Conservation (phyloP, 2,888 invertebrate species). For the Sthenelais limicola region DNA sequence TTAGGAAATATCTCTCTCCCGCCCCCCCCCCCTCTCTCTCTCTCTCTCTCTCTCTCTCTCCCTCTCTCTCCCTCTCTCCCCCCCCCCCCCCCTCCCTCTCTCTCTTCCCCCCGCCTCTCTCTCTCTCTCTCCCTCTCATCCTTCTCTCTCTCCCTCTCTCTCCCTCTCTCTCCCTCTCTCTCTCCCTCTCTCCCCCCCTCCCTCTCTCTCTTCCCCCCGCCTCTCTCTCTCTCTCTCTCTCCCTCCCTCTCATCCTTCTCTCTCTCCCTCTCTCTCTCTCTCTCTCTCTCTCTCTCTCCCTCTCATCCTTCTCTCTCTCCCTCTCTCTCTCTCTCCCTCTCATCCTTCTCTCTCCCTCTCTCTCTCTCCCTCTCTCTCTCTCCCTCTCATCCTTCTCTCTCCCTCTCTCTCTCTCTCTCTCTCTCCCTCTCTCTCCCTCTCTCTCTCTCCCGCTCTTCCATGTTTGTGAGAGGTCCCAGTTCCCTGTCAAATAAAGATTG, state of each 20-base stretch:
- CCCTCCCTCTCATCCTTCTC: not conserved
- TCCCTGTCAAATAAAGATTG: too few relatives aligned
- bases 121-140: not conserved
- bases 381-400: slow-evolving; percentile 4
- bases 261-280: slow-evolving; percentile 8
- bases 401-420: slow-evolving; percentile 8
- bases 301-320: too few relatives aligned
- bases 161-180: not conserved
- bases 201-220: not conserved
- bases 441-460: slow-evolving; percentile 1
- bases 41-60: not conserved
- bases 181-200: not conserved
- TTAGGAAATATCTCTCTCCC: not conserved
- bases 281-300: slow-evolving; percentile 8
- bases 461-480: too few relatives aligned
- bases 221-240: not conserved
- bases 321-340: too few relatives aligned
- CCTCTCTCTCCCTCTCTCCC: not conserved
- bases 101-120: not conserved
- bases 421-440: slow-evolving; percentile 8
- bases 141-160: not conserved
- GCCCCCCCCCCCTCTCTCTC: not conserved
- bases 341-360: too few relatives aligned
- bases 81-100: not conserved
- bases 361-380: slow-evolving; percentile 4